A percentile compares a stretch with the other conserved stretches of the same genome.
Conservation (phyloP, 2,113 vertebrate genomes). For the Morone saxatilis region DNA sequence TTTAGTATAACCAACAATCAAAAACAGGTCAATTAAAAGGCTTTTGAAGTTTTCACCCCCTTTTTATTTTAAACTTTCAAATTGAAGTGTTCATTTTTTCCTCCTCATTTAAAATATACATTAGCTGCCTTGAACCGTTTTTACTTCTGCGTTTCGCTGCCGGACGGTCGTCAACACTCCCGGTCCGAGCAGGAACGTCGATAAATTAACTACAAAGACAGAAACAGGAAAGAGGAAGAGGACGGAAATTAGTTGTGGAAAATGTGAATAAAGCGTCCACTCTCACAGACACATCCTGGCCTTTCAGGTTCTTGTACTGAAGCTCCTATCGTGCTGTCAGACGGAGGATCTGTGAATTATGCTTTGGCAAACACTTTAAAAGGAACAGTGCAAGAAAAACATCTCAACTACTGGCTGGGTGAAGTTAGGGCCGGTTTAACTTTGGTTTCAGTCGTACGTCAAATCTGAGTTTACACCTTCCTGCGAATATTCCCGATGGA, state of each 20-base stretch:
- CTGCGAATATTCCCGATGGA: neutral
- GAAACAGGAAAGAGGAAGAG: slow-evolving; percentile 30
- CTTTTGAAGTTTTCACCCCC: slow-evolving; percentile 23
- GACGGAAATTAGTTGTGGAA: slow-evolving; percentile 30
- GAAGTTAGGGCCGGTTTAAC: slow-evolving; percentile 2
- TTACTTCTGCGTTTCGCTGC: slow-evolving; percentile 62
- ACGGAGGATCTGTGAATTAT: neutral
- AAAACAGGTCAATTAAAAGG: slow-evolving; percentile 46
- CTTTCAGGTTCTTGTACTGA: neutral
- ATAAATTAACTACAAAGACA: slow-evolving; percentile 43
- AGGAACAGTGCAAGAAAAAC: slow-evolving; percentile 37
- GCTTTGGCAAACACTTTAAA: slow-evolving; percentile 52
- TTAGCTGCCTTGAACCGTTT: slow-evolving; percentile 68
- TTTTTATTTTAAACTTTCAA: neutral
- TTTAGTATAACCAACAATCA: slow-evolving; percentile 29
- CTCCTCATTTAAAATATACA: slow-evolving; percentile 56
- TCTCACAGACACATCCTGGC: neutral
- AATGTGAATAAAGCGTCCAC: neutral
- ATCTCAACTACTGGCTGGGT: slow-evolving; percentile 3
- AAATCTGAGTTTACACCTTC: neutral
- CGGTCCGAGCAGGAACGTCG: neutral
- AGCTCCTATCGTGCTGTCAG: neutral
- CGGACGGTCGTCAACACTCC: slow-evolving; percentile 6
- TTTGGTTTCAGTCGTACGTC: slow-evolving; percentile 6
- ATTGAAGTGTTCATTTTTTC: neutral